These are phyloP conservation scores for Sebastiscus tertius DNA, from an alignment of 2,797 vertebrate species.

Conservation along the genomic window DNA sequence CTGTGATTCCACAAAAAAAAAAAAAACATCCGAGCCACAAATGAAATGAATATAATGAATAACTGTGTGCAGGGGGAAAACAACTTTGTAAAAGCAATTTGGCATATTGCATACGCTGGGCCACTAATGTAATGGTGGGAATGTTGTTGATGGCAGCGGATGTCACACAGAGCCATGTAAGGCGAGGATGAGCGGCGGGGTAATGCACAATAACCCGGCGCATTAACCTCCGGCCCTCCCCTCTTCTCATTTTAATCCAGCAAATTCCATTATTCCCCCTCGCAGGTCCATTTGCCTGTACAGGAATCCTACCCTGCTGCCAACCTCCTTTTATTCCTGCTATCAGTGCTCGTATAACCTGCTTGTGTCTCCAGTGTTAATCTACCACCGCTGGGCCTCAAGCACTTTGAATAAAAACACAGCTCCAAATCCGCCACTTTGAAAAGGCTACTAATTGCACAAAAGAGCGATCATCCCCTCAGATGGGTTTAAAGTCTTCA, in stretches of 20 bases:
- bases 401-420: slow-evolving; percentile 83
- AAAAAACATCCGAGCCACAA: slow-evolving; percentile 49
- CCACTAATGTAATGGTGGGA: slow-evolving; percentile 76
- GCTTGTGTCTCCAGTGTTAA: slow-evolving; percentile 70
- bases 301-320: slow-evolving; percentile 57
- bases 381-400: slow-evolving; percentile 61
- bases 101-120: slow-evolving; percentile 76
- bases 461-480: slow-evolving; percentile 83
- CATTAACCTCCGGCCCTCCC: slow-evolving; percentile 76
- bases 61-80: slow-evolving; percentile 30
- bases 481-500: slow-evolving; percentile 82
- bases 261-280: slow-evolving; percentile 81
- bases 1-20: slow-evolving; percentile 39
- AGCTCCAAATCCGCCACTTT: slow-evolving; percentile 78
- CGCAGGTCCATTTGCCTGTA: slow-evolving; percentile 66
- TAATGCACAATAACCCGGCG: slow-evolving; percentile 79
- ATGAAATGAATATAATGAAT: slow-evolving; percentile 74
- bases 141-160: slow-evolving; percentile 69
- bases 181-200: slow-evolving; percentile 74
- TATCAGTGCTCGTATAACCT: slow-evolving; percentile 60
- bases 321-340: slow-evolving; percentile 57
- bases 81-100: slow-evolving; percentile 78
- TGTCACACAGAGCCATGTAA: slow-evolving; percentile 75
- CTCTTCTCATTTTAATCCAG: slow-evolving; percentile 74
- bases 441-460: slow-evolving; percentile 82